Evolutionary conservation across 2,888 invertebrate genomes (phyloP).

Genomic region (Meghimatium bilineatum): DNA sequence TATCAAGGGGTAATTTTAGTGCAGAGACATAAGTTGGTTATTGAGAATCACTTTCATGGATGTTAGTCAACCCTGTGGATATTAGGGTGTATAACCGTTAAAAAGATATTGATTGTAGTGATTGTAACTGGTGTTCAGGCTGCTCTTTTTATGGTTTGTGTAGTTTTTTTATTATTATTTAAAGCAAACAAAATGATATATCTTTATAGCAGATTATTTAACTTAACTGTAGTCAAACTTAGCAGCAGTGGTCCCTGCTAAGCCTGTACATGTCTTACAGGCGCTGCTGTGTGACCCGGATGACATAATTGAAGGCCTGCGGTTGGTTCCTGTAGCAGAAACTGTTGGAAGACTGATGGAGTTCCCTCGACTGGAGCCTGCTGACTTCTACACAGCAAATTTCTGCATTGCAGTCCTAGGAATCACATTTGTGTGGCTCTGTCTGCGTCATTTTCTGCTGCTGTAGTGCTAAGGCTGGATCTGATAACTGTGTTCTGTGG

Average conservation of each 20-base stretch:
- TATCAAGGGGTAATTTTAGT: no score
- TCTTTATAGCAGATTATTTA: no score
- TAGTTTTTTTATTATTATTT: no score
- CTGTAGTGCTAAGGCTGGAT: background rate
- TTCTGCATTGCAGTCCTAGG: conserved; percentile 41
- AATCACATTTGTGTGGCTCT: conserved; percentile 15
- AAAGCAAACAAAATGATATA: no score
- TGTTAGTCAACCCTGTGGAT: no score
- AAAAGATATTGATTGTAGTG: no score
- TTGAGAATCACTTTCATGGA: no score
- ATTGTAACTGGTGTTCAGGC: no score
- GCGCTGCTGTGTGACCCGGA: conserved; percentile 43
- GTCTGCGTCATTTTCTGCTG: background rate
- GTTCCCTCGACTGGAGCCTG: conserved; percentile 22
- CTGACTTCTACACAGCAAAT: conserved; percentile 44
- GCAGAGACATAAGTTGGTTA: no score
- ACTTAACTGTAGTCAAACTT: no score
- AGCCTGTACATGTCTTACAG: conserved; percentile 42
- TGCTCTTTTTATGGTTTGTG: no score
- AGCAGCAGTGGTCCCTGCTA: background rate
- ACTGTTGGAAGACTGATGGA: conserved; percentile 30
- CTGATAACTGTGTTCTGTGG: background rate
- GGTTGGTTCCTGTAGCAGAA: conserved; percentile 29
- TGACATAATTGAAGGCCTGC: conserved; percentile 42
- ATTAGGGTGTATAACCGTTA: no score